Percentiles rank a stretch among this genome's conserved stretches.
Evolutionary conservation across 2,888 invertebrate genomes (phyloP).

Genomic region (Zonitis immaculata): DNA sequence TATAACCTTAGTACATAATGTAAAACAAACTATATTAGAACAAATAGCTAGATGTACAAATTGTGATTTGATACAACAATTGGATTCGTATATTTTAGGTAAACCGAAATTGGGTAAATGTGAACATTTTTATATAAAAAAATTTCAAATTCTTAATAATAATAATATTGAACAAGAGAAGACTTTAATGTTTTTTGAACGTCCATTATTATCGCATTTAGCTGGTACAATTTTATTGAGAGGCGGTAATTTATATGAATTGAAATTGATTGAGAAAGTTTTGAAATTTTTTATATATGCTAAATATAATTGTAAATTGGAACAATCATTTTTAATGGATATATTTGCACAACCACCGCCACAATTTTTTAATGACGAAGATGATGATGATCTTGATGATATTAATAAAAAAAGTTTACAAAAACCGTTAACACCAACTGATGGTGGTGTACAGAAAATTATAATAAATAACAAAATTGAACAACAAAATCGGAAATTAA

Average conservation of each 20-base stretch:
- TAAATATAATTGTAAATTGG: constrained; percentile 87
- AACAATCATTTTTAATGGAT: constrained; percentile 84
- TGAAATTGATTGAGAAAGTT: constrained; percentile 78
- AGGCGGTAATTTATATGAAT: constrained; percentile 68
- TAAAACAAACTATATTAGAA: constrained; percentile 76
- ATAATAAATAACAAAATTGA: neutral
- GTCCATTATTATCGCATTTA: constrained; percentile 74
- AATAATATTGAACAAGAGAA: constrained; percentile 59
- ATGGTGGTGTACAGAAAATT: too few species aligned
- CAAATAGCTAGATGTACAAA: constrained; percentile 72
- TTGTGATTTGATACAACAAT: constrained; percentile 79
- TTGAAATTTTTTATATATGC: constrained; percentile 76
- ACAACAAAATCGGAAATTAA: constrained; percentile 7
- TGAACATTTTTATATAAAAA: constrained; percentile 71
- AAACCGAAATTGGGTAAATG: constrained; percentile 80
- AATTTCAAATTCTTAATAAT: constrained; percentile 47
- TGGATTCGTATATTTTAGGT: constrained; percentile 76
- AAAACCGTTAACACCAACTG: neutral
- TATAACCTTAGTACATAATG: constrained; percentile 83
- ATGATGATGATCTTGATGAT: neutral
- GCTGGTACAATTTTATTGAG: constrained; percentile 84
- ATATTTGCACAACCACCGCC: constrained; percentile 75
- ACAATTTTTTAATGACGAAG: constrained; percentile 44
- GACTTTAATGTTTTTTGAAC: constrained; percentile 91
- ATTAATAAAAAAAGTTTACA: neutral